Base-by-base conservation (phyloP, 2,797 vertebrate species). In the Pteronotus mesoamericanus region DNA sequence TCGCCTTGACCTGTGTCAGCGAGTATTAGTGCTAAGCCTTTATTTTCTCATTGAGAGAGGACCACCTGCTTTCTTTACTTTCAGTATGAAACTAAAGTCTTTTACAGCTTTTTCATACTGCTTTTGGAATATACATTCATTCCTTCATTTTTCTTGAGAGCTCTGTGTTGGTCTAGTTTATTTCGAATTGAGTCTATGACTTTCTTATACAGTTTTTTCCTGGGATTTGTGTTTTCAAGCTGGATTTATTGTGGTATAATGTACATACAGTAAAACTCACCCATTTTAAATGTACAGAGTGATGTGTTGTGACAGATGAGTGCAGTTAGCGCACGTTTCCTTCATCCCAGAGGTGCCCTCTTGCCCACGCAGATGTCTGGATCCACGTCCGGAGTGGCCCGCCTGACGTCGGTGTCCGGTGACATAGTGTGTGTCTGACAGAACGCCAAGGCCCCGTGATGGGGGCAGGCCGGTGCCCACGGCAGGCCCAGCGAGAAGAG, bases 21-120 rank as follows among this genome's bases (percentile, higher is more conserved):
- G 26, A 11, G 59, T 29, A 15, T 29, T 19, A 6, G 18, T 3
- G 24, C 37, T 5, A 9, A 53, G 48, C 26, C 21, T 24, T 12
- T 14, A 9, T 57, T 12, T 9, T 26, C 89, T 21, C 2, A 5
- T 14, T 29, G 66, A 10, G 39, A 21, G 82, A 44, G 19, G 53
- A 1, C 6, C 6, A 0, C 59, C 0, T 0, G 32, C 39, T 69
- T 5, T 3, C 8, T 37, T 26, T 3, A 3, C 15, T 39, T 14
- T 11, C 3, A 39, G 19, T 53, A 9, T 11, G n/a, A n/a, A n/a
- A n/a, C n/a, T n/a, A n/a, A n/a, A 5, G 59, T 16, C 59, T 32
- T n/a, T 18, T 34, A n/a, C 26, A 48, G 22, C 68, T 15, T 42
- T 8, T 51, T 64, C 18, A 0, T 42, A 26, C 79, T 9, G 39